Base-by-base conservation (phyloP, 2,888 invertebrate genomes). In the Drymonia ruficornis region DNA sequence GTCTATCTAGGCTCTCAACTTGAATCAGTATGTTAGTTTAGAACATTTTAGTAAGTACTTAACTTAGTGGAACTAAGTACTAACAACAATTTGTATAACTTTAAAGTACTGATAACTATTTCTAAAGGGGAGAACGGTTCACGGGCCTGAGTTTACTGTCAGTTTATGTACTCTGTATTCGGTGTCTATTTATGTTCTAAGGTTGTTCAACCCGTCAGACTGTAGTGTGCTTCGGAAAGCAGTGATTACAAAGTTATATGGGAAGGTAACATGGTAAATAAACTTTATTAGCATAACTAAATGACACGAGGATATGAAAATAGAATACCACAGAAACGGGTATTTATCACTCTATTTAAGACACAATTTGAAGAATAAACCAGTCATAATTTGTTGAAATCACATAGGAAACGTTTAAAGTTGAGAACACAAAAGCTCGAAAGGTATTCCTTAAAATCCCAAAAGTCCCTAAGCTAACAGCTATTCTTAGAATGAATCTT, bases 131-230 rank as follows among this genome's bases (percentile, higher is more conserved):
- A 66, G 58, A 63, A 65, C 65, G 64, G 70, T 79, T 81, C 72
- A 76, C 72, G 50, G 36, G 49, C 38, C 65, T 70, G 68, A 72
- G 74, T 80, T 82, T 82, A 69, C 72, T 75, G 70, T 72, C 62
- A 74, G 68, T 72, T 73, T 76, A 74, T 78, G 67, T 74, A 73
- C 72, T 76, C 77, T 76, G 76, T 74, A 69, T 80, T 75, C 74
- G 65, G 73, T 63, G 69, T 84, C 89, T 91, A 91, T 90, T 89
- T 87, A 80, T 86, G 87, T 72, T 75, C 72, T 71, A 73, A 84
- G 91, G 91, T 91, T 89, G 74, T 89, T 91, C 87, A 91, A 89
- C 91, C 83, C 86, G 58, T 56, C 69, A 67, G 65, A 62, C 61
- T 60, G 61, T 49, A 52, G 55, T 56, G 52, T 18, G 43, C 49